Evolutionary conservation across 2,888 invertebrate genomes (phyloP).

Genomic region (Ectobius pallidus): DNA sequence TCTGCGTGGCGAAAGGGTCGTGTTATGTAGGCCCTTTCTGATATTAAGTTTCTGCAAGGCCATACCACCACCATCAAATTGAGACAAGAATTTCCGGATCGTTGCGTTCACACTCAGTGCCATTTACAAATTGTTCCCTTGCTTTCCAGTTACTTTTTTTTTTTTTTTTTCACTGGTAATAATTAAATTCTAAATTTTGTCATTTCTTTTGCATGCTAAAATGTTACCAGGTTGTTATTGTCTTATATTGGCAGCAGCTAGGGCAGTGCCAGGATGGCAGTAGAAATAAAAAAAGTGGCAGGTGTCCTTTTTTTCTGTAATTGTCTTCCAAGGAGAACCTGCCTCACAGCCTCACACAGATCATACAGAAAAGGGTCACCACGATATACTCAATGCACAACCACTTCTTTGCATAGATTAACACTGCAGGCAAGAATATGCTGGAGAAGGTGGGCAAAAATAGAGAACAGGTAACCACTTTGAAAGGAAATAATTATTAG

Average conservation of each 20-base stretch:
- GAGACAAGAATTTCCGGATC: slow-evolving; percentile 33
- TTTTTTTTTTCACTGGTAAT: too few relatives aligned
- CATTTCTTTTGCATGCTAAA: background rate
- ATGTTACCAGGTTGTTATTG: background rate
- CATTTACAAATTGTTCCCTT: slow-evolving; percentile 4
- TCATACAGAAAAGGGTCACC: background rate
- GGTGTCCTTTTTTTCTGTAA: background rate
- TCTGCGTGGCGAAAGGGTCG: too few relatives aligned
- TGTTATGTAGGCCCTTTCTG: too few relatives aligned
- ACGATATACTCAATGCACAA: too few relatives aligned
- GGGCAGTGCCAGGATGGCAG: background rate
- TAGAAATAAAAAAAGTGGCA: slow-evolving; percentile 3
- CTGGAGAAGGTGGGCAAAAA: too few relatives aligned
- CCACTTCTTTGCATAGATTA: background rate
- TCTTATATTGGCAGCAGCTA: slow-evolving; percentile 27
- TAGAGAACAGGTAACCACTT: too few relatives aligned
- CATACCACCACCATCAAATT: slow-evolving; percentile 26
- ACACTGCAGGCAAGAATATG: background rate
- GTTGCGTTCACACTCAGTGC: background rate
- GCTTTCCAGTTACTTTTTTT: background rate
- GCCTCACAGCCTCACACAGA: slow-evolving; percentile 3
- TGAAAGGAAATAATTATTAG: too few relatives aligned
- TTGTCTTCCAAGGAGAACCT: background rate
- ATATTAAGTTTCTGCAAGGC: slow-evolving; percentile 36
- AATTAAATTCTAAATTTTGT: too few relatives aligned